Percentiles rank a stretch among this genome's conserved stretches.
Evolutionary conservation across 2,888 invertebrate genomes (phyloP).

Genomic region (Drosophila yooni): DNA sequence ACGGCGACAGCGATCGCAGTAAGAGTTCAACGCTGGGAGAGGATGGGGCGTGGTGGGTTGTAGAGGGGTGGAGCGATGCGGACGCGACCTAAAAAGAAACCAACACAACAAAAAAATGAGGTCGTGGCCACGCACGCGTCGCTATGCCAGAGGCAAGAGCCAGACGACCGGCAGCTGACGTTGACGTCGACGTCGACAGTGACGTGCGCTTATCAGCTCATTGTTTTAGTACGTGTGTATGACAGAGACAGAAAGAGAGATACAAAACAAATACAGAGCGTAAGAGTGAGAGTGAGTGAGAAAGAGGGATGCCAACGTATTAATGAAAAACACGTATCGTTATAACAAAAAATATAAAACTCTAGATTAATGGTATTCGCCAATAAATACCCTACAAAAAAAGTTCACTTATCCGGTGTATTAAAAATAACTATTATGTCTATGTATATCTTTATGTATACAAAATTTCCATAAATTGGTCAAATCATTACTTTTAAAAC

Average conservation of each 20-base stretch:
- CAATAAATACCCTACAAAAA: conserved; percentile 6
- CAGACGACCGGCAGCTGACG: conserved; percentile 36
- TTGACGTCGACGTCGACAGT: conserved; percentile 33
- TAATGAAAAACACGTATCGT: conserved; percentile 15
- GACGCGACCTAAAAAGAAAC: conserved; percentile 73
- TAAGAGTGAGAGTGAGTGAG: conserved; percentile 8
- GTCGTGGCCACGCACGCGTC: conserved; percentile 70
- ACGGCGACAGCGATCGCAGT: conserved; percentile 15
- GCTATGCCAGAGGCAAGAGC: conserved; percentile 9
- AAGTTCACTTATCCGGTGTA: background rate
- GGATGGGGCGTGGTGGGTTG: background rate
- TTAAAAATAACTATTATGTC: background rate
- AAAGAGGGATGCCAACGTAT: conserved; percentile 1
- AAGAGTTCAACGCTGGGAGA: background rate
- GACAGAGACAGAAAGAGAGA: conserved; percentile 2
- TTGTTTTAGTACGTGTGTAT: conserved; percentile 9
- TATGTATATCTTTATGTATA: background rate
- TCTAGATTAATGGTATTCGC: background rate
- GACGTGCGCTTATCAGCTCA: conserved; percentile 40
- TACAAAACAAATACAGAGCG: background rate
- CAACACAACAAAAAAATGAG: conserved; percentile 53
- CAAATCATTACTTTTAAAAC: background rate
- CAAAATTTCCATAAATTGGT: background rate
- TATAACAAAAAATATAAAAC: conserved; percentile 6
- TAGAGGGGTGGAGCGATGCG: background rate